Evolutionary conservation across 2,113 vertebrate species (phyloP).

Genomic region (Lepus timidus): DNA sequence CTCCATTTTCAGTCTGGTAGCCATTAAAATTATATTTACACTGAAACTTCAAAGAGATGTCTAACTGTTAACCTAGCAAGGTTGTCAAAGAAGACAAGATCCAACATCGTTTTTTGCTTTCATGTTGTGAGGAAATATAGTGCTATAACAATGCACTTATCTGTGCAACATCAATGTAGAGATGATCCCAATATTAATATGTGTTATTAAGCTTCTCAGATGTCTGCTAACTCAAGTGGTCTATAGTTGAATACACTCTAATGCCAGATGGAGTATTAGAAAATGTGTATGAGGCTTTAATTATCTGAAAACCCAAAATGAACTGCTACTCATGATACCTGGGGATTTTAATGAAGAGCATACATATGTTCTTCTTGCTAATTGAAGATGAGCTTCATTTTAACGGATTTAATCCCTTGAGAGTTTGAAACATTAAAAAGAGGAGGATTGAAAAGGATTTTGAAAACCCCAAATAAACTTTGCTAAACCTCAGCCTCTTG

Average conservation of each 20-base stretch:
- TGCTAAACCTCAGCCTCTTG: conserved; percentile 73
- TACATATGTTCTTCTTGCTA: conserved; percentile 89
- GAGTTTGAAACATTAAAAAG: conserved; percentile 80
- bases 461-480: conserved; percentile 85
- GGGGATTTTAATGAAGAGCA: conserved; percentile 88
- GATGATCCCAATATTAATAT: conserved; percentile 67
- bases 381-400: conserved; percentile 90
- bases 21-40: conserved; percentile 9
- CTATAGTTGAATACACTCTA: conserved; percentile 81
- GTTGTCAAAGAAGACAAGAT: neutral
- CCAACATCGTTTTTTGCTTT: conserved; percentile 47
- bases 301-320: conserved; percentile 88
- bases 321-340: conserved; percentile 84
- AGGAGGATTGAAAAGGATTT: conserved; percentile 80
- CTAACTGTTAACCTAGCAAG: neutral
- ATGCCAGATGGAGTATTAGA: conserved; percentile 85
- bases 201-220: conserved; percentile 83
- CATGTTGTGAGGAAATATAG: conserved; percentile 39
- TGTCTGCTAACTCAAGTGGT: conserved; percentile 77
- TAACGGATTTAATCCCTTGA: conserved; percentile 85
- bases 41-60: conserved; percentile 10
- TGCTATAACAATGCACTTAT: conserved; percentile 57
- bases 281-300: conserved; percentile 86
- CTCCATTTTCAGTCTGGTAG: neutral
- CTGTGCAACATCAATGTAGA: conserved; percentile 63